phyloP scores from a whole-genome alignment of 2,797 vertebrate species.

The Distichodus sexfasciatus region DNA sequence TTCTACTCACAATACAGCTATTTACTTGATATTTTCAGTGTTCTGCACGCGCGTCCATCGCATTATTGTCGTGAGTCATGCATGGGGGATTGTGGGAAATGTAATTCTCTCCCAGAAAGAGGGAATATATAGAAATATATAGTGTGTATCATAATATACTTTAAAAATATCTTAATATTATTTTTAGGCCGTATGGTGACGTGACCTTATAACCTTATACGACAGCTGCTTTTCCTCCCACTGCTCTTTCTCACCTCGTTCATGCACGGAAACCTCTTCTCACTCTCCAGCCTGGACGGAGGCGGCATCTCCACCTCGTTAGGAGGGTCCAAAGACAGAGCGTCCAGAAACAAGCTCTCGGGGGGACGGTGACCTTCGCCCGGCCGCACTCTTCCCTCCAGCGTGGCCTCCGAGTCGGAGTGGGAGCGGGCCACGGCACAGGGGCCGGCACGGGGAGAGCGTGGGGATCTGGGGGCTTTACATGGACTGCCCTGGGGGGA shows the following conservation, averaged over 20 bases:
- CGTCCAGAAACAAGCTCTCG: conserved; percentile 90
- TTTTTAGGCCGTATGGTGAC: neutral
- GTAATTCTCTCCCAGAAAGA: too few relatives aligned
- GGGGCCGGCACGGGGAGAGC: conserved; percentile 47
- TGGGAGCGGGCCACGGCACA: conserved; percentile 71
- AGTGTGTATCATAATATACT: too few relatives aligned
- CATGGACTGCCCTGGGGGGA: conserved; percentile 71
- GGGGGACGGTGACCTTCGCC: conserved; percentile 75
- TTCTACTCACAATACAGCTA: too few relatives aligned
- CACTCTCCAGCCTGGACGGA: conserved; percentile 73
- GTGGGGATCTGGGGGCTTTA: conserved; percentile 54
- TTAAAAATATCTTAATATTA: too few relatives aligned
- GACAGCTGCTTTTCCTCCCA: neutral
- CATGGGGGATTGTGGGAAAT: too few relatives aligned
- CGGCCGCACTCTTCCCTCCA: conserved; percentile 79
- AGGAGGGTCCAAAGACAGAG: conserved; percentile 82
- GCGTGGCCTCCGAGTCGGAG: conserved; percentile 77
- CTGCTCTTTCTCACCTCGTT: conserved; percentile 72
- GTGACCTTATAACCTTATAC: neutral
- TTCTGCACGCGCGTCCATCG: too few relatives aligned
- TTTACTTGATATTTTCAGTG: too few relatives aligned
- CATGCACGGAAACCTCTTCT: conserved; percentile 82
- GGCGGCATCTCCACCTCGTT: conserved; percentile 74
- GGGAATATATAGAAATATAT: too few relatives aligned
- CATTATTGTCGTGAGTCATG: too few relatives aligned